phyloP scores from a whole-genome alignment of 2,113 vertebrate species.

The Trichechus manatus region DNA sequence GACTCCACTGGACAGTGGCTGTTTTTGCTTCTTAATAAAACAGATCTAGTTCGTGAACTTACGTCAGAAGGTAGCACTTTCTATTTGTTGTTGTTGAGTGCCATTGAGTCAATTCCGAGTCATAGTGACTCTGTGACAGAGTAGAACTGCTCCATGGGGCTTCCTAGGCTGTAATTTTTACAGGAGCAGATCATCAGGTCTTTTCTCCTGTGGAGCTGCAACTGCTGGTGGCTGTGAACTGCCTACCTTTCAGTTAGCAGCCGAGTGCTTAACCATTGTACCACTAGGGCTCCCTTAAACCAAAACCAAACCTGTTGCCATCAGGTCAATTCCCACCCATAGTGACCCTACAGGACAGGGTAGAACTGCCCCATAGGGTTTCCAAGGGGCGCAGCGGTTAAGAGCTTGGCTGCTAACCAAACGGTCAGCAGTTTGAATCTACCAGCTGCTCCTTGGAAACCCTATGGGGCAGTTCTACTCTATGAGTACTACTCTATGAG shows the following conservation, averaged over 20 bases:
- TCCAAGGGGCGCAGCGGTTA: not conserved
- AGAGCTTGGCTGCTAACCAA: too few species aligned
- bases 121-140: not conserved
- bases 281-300: not conserved
- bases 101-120: not conserved
- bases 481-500: too few species aligned
- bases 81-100: not conserved
- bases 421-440: too few species aligned
- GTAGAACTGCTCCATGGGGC: not conserved
- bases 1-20: not conserved
- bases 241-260: too few species aligned
- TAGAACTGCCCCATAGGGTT: not conserved
- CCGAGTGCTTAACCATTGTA: not conserved
- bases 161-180: not conserved
- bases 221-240: too few species aligned
- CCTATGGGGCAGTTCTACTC: too few species aligned
- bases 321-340: not conserved
- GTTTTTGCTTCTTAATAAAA: constrained; percentile 52
- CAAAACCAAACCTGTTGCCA: not conserved
- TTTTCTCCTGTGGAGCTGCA: too few species aligned
- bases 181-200: too few species aligned
- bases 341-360: not conserved
- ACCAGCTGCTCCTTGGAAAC: too few species aligned
- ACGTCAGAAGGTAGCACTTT: not conserved
- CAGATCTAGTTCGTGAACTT: constrained; percentile 12